phyloP scores from a whole-genome alignment of 2,888 invertebrate genomes.

The Mycalesis mineus region DNA sequence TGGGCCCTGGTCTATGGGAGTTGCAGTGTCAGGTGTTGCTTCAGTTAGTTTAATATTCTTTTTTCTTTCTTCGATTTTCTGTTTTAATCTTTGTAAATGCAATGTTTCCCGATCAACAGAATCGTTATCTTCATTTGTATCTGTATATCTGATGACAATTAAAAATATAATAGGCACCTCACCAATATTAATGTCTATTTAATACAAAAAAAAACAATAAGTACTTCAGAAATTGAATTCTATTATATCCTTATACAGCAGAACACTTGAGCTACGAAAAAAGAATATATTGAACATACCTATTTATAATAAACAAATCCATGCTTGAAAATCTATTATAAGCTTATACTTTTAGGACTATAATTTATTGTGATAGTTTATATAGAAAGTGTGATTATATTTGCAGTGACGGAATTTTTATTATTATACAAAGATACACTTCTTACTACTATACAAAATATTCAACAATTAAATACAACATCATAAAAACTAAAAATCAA shows the following conservation, averaged over 20 bases:
- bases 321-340: constrained; percentile 48
- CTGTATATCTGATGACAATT: constrained; percentile 60
- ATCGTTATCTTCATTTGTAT: constrained; percentile 53
- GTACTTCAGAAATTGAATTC: too few relatives aligned
- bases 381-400: neutral
- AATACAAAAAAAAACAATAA: too few relatives aligned
- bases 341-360: neutral
- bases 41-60: constrained; percentile 38
- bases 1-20: constrained; percentile 21
- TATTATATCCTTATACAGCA: too few relatives aligned
- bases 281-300: constrained; percentile 59
- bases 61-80: constrained; percentile 79
- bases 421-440: neutral
- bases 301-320: constrained; percentile 85
- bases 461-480: too few relatives aligned
- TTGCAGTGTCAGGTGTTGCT: constrained; percentile 24
- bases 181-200: too few relatives aligned
- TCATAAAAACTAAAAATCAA: too few relatives aligned
- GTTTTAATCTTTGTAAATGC: constrained; percentile 78
- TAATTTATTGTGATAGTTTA: neutral
- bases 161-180: too few relatives aligned
- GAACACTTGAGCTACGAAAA: too few relatives aligned
- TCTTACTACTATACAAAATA: neutral
- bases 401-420: neutral
- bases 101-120: constrained; percentile 69